A percentile compares a stretch with the other conserved stretches of the same genome.
These are phyloP conservation scores for Megaceryle torquata DNA, from an alignment of 2,113 vertebrate species.

Conservation along the genomic window DNA sequence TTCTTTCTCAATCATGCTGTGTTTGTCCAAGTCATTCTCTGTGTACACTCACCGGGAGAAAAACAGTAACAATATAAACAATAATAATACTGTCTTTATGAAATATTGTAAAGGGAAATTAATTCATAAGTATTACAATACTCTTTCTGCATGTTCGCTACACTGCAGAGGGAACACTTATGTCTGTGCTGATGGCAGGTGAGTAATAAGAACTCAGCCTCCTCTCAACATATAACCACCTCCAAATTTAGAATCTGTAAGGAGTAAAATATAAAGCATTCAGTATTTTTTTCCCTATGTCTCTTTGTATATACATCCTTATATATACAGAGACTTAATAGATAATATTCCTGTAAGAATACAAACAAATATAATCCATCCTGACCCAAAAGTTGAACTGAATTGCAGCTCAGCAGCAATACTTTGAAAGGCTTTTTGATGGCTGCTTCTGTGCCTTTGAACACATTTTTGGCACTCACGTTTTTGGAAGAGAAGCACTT, in stretches of 20 bases:
- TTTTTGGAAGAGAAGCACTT: not conserved
- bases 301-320: not conserved
- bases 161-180: not conserved
- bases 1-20: not conserved
- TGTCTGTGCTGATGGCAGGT: not conserved
- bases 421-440: not conserved
- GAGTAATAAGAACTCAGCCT: not conserved
- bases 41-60: not conserved
- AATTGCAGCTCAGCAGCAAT: not conserved
- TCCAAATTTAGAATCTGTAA: not conserved
- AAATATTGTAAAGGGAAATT: slow-evolving; percentile 15
- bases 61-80: not conserved
- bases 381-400: not conserved
- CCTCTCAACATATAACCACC: not conserved
- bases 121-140: slow-evolving; percentile 23
- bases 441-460: not conserved
- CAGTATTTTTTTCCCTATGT: not conserved
- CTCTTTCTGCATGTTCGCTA: not conserved
- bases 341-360: not conserved
- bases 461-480: not conserved
- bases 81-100: not conserved
- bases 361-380: not conserved
- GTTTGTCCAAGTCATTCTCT: slow-evolving; percentile 2
- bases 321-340: not conserved
- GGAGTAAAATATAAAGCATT: not conserved